Evolutionary conservation across 2,113 vertebrate genomes (phyloP).

Genomic region (Rhabdomys dilectus): DNA sequence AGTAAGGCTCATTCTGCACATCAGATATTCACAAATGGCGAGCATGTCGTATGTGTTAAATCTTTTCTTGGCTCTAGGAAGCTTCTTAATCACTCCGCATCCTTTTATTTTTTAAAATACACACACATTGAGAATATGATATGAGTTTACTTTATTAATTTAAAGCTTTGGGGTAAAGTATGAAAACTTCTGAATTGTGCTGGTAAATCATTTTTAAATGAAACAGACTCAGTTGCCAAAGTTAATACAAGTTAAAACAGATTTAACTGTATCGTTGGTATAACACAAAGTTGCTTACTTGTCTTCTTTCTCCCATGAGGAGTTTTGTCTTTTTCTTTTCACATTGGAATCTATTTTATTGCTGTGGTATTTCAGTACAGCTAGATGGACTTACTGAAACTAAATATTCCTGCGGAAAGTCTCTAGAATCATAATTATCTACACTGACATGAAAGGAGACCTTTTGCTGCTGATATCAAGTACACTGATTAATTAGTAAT

Average conservation of each 20-base stretch:
- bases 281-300: neutral
- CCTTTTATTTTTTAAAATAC: neutral
- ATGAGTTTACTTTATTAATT: conserved; percentile 20
- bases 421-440: conserved; percentile 48
- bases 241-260: neutral
- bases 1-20: neutral
- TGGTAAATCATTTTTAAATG: neutral
- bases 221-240: neutral
- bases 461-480: conserved; percentile 11
- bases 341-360: conserved; percentile 13
- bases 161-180: neutral
- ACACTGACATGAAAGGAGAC: conserved; percentile 29
- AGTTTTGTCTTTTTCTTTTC: neutral
- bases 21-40: neutral
- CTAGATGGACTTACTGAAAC: conserved; percentile 16
- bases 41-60: neutral
- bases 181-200: neutral
- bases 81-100: neutral
- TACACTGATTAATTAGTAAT: conserved; percentile 48
- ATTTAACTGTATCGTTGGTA: neutral
- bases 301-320: neutral
- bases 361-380: neutral
- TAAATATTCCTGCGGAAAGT: neutral
- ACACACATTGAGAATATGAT: neutral
- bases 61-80: neutral